These are phyloP conservation scores for Mycalesis mineus DNA, from an alignment of 2,888 invertebrate genomes.

Conservation along the genomic window DNA sequence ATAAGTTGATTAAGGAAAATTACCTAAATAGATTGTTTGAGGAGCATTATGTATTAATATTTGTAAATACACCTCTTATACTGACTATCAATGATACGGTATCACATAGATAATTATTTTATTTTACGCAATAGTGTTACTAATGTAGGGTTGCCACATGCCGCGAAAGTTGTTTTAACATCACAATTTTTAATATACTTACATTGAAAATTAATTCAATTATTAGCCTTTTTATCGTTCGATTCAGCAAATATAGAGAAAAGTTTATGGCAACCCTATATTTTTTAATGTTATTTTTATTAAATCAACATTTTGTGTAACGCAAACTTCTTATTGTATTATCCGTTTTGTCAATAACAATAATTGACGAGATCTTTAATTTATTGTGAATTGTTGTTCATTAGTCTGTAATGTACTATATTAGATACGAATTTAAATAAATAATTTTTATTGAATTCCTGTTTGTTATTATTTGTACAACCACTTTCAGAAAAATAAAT, in stretches of 20 bases:
- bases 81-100: background rate
- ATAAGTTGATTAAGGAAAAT: no score
- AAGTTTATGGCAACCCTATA: background rate
- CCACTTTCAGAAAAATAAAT: background rate
- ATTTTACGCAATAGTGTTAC: background rate
- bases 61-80: background rate
- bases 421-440: constrained; percentile 64
- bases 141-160: background rate
- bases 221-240: background rate
- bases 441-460: constrained; percentile 42
- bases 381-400: constrained; percentile 33
- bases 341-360: constrained; percentile 19
- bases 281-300: background rate
- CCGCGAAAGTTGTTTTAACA: no score
- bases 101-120: background rate
- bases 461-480: background rate
- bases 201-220: no score
- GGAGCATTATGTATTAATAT: no score
- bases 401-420: constrained; percentile 59
- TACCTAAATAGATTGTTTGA: no score
- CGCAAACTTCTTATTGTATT: constrained; percentile 16
- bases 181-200: no score
- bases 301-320: background rate
- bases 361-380: constrained; percentile 28
- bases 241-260: background rate